phyloP scores from a whole-genome alignment of 2,113 vertebrate genomes.

The Zosterops pallidus region DNA sequence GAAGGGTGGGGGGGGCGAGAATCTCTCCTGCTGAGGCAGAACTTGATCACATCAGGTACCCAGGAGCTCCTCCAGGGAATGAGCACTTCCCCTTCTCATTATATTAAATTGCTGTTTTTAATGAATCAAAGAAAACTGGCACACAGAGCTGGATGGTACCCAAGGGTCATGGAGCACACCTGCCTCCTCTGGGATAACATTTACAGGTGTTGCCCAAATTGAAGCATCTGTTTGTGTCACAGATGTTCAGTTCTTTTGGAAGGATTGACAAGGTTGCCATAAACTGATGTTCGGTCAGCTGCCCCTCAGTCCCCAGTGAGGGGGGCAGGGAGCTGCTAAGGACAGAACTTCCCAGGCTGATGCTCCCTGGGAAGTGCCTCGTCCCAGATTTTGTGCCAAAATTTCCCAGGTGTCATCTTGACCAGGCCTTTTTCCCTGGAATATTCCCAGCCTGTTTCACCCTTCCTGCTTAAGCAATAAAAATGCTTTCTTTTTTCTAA shows the following conservation, averaged over 20 bases:
- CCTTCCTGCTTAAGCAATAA: not conserved
- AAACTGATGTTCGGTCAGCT: not conserved
- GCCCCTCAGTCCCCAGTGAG: not conserved
- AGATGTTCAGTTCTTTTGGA: not conserved
- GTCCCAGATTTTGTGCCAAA: not conserved
- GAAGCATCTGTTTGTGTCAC: not conserved
- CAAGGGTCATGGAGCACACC: not conserved
- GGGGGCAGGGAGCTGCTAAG: not conserved
- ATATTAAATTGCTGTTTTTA: not conserved
- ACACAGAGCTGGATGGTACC: not conserved
- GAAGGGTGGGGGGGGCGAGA: accelerated
- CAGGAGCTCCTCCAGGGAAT: not conserved
- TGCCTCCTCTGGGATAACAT: not conserved
- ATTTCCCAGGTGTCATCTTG: not conserved
- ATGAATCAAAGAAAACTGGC: not conserved
- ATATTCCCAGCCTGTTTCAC: not conserved
- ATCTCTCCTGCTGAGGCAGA: not conserved
- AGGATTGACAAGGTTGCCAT: not conserved
- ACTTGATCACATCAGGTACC: not conserved
- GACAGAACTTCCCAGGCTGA: not conserved
- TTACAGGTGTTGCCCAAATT: not conserved
- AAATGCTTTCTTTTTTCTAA: not conserved
- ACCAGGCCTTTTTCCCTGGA: not conserved
- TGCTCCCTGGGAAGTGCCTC: not conserved
- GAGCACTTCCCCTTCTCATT: not conserved